Base-by-base conservation (phyloP, 2,888 invertebrate species). In the Ceratothoa steindachneri region DNA sequence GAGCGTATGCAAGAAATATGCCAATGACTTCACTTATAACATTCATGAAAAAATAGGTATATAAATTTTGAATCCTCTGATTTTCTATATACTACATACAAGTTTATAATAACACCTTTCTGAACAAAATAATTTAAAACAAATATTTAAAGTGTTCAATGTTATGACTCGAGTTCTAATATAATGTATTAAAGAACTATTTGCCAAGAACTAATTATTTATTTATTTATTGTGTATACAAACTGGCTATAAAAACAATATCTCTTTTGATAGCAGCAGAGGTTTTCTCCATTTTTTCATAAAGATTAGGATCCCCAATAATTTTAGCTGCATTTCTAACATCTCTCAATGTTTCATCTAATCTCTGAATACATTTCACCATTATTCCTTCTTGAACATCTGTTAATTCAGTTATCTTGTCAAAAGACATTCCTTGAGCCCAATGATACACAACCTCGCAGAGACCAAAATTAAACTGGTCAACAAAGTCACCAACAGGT, bases 361-460 rank as follows among this genome's bases (percentile, higher is more conserved):
- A 85, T 82, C 99, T 92, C 83, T 98, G 98, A 80, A 99, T 98
- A 83, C 95, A 95, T 68, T 97, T 88, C 0, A 99, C 98, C 81
- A 99, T 97, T 77, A 97, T 93, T 0, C 99, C 99, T 84, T 99
- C 99, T 84, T 99, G 97, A 0, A 97, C 91, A 80, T 95, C 93
- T 0, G 97, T 97, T 71, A 95, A 85, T 81, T 90, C 88, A 90
- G 95, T 95, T 75, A 99, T 97, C 82, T 95, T 92, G 0, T 93
- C 89, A 85, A 99, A 99, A 0, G 95, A 92, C 88, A 90, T 91
- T 82, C 94, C 93, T 67, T 90, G 87, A 0, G 97, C 97, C 98
- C 98, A 99, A 83, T 97, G 93, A 84, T 96, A 94, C 0, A 97
- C 97, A 0, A 97, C 96, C 82, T 93, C 89, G 28, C 94, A 90